phyloP scores from a whole-genome alignment of 2,888 invertebrate species.

The Argyresthia albistria region DNA sequence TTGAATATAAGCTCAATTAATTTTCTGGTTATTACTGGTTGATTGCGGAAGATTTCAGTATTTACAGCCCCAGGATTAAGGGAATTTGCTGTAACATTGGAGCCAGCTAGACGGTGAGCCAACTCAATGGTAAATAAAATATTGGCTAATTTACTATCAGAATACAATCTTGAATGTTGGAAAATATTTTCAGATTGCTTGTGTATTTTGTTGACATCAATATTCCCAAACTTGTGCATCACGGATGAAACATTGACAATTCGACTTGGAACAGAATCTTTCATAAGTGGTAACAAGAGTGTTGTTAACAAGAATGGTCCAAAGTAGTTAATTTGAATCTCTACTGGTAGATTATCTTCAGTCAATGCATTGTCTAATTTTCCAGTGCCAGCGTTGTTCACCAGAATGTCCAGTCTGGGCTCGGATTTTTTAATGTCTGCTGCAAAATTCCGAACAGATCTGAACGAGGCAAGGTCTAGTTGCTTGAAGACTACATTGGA shows the following conservation, averaged over 20 bases:
- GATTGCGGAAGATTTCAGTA: constrained; percentile 81
- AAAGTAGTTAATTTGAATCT: constrained; percentile 91
- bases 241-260: constrained; percentile 84
- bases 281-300: constrained; percentile 82
- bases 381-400: constrained; percentile 89
- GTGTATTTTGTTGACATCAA: constrained; percentile 78
- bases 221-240: constrained; percentile 76
- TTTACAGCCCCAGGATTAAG: constrained; percentile 87
- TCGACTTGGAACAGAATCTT: constrained; percentile 78
- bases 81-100: constrained; percentile 82
- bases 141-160: constrained; percentile 83
- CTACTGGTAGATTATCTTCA: constrained; percentile 85
- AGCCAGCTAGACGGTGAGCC: constrained; percentile 71
- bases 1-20: constrained; percentile 76
- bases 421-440: constrained; percentile 79
- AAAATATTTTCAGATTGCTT: constrained; percentile 69
- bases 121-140: constrained; percentile 79
- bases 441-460: constrained; percentile 84
- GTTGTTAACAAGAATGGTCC: constrained; percentile 92
- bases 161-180: constrained; percentile 63
- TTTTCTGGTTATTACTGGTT: constrained; percentile 71
- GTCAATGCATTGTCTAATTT: constrained; percentile 75
- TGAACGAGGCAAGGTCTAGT: constrained; percentile 79
- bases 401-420: constrained; percentile 78
- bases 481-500: constrained; percentile 77